A percentile compares a stretch with the other conserved stretches of the same genome.
Conservation (phyloP, 2,888 invertebrate genomes). For the Drosophila vallismaia region DNA sequence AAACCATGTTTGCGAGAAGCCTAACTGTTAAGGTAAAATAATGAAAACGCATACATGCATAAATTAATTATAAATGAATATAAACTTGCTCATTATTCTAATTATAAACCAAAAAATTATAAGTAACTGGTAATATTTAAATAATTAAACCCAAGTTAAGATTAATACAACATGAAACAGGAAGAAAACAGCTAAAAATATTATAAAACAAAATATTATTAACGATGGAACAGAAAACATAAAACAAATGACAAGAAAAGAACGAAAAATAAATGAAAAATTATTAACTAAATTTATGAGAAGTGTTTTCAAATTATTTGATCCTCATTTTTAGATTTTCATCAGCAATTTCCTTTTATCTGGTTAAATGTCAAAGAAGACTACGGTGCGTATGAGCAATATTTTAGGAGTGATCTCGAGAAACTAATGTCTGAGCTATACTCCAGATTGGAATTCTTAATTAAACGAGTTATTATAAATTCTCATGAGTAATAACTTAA, state of each 20-base stretch:
- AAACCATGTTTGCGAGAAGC: constrained; percentile 28
- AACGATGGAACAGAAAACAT: constrained; percentile 36
- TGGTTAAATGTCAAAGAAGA: too few relatives aligned
- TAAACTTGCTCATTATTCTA: constrained; percentile 77
- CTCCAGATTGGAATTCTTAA: too few relatives aligned
- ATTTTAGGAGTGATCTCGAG: too few relatives aligned
- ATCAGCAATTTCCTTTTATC: too few relatives aligned
- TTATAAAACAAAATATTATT: constrained; percentile 56
- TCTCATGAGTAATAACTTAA: too few relatives aligned
- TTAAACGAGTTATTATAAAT: too few relatives aligned
- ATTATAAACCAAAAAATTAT: constrained; percentile 60
- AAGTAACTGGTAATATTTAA: constrained; percentile 71
- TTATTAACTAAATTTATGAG: constrained; percentile 45
- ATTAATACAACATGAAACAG: constrained; percentile 59
- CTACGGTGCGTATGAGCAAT: background rate
- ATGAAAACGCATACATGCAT: constrained; percentile 63
- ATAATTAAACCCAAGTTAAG: constrained; percentile 63
- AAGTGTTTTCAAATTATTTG: too few relatives aligned
- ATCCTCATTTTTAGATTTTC: too few relatives aligned
- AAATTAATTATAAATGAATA: constrained; percentile 66
- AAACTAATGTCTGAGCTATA: too few relatives aligned
- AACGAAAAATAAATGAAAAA: constrained; percentile 68
- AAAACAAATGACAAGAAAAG: constrained; percentile 36
- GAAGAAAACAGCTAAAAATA: constrained; percentile 55
- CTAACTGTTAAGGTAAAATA: constrained; percentile 60